Percentiles rank a stretch among this genome's conserved stretches.
phyloP scores from a whole-genome alignment of 2,113 vertebrate genomes.

The Nettapus auritus region DNA sequence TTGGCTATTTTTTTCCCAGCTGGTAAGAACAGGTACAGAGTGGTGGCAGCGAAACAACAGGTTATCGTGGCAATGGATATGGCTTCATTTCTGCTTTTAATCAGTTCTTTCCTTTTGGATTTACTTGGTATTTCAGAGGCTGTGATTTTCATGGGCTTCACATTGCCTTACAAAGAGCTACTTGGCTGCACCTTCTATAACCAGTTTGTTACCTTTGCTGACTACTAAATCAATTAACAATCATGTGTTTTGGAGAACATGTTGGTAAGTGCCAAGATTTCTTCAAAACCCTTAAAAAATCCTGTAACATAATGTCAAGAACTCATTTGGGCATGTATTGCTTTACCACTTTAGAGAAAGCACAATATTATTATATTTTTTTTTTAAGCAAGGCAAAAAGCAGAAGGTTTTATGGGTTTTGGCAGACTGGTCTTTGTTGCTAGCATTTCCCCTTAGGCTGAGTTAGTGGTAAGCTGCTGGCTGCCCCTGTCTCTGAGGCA shows the following conservation, averaged over 20 bases:
- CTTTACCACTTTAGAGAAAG: constrained; percentile 54
- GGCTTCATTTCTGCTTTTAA: not conserved
- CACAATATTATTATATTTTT: constrained; percentile 37
- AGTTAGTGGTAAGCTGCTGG: constrained; percentile 19
- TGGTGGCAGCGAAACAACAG: not conserved
- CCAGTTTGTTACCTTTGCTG: not conserved
- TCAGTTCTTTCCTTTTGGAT: not conserved
- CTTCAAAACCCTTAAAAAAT: constrained; percentile 22
- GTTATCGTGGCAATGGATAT: not conserved
- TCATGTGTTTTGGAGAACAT: not conserved
- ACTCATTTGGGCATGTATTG: not conserved
- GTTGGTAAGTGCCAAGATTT: not conserved
- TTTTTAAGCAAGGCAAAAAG: constrained; percentile 47
- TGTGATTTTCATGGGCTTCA: not conserved
- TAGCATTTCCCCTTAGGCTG: not conserved
- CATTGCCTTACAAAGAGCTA: not conserved
- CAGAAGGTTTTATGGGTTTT: constrained; percentile 44
- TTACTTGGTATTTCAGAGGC: not conserved
- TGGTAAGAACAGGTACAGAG: rapidly evolving
- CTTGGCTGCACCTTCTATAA: not conserved
- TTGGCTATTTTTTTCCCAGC: not conserved
- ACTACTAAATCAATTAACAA: not conserved
- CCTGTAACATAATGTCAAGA: constrained; percentile 12
- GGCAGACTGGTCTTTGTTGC: constrained; percentile 9
- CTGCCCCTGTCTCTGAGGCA: not conserved